Conservation (phyloP, 2,113 vertebrate genomes). For the Jaculus jaculus region DNA sequence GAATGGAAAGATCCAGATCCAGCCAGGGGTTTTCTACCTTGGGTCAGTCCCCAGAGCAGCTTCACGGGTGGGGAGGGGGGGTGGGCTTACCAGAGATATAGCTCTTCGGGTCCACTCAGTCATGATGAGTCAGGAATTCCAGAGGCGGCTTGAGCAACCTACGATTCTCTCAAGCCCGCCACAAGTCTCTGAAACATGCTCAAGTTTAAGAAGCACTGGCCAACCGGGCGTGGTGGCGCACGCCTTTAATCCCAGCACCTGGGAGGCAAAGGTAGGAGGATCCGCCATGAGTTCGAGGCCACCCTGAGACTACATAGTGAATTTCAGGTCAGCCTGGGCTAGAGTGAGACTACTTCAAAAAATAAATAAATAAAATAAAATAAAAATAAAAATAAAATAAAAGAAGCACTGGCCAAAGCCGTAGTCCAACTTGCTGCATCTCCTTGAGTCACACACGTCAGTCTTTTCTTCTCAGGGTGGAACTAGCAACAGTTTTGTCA, state of each 20-base stretch:
- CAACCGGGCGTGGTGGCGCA: too few relatives aligned
- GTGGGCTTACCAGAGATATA: neutral
- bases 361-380: too few relatives aligned
- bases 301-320: too few relatives aligned
- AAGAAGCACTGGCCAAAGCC: neutral
- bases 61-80: neutral
- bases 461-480: neutral
- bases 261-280: too few relatives aligned
- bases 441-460: neutral
- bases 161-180: neutral
- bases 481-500: neutral
- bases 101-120: neutral
- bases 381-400: too few relatives aligned
- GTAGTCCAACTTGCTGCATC: neutral
- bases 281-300: too few relatives aligned
- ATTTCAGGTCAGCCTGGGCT: too few relatives aligned
- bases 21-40: neutral
- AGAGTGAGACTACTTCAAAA: too few relatives aligned
- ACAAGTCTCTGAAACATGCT: neutral
- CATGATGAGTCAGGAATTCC: neutral
- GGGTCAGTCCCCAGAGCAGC: neutral
- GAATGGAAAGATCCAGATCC: neutral
- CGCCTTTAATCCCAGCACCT: too few relatives aligned
- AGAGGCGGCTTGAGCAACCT: neutral
- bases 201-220: neutral